Evolutionary conservation across 2,888 invertebrate species (phyloP), one percentile per base, ranked within the genome.

Genomic region (Drosophila nr. fundita): DNA sequence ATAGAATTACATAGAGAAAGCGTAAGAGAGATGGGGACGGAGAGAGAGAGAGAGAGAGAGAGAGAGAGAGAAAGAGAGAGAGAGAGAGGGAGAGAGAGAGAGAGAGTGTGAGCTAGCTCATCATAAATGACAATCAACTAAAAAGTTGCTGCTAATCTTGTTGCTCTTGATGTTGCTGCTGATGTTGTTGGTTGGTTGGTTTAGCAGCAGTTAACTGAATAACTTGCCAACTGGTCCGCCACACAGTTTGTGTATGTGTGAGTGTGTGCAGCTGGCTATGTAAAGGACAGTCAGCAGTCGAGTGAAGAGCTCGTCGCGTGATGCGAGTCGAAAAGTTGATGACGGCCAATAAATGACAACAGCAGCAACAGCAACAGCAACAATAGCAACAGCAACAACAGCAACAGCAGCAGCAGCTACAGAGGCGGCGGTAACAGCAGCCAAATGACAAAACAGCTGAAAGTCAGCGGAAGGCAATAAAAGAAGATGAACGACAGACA

Each of bases 331-430:
- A 68, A 77, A 85, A 87, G 62, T 80, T 83, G 83, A 81, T 87
- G 86, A 80, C 83, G 68, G 69, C 71, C 81, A 78, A 87, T 83
- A 86, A 86, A 87, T 85, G 88, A 78, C 85, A 83, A 70, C 69
- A 69, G 75, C 72, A 75, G 63, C 82, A 73, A 32, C 67, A 75
- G 30, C 72, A 68, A 15, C 66, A 69, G 30, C 53, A 61, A n/a
- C 52, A 49, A 13, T 21, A 49, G 36, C 72, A 65, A 13, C 66
- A 69, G 30, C 53, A 61, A n/a, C 52, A 49, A 13, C 29, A 49
- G 36, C 72, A 65, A 1, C 36, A 36, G 2, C 7, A 18, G 38
- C 38, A 38, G 18, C 8, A 38, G 45, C 15, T 8, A 60, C 54
- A 64, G 50, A 61, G 62, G 60, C 67, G 62, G 53, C 60, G 60